Base-by-base conservation (phyloP, 2,113 vertebrate species). In the Vireo altiloquus region DNA sequence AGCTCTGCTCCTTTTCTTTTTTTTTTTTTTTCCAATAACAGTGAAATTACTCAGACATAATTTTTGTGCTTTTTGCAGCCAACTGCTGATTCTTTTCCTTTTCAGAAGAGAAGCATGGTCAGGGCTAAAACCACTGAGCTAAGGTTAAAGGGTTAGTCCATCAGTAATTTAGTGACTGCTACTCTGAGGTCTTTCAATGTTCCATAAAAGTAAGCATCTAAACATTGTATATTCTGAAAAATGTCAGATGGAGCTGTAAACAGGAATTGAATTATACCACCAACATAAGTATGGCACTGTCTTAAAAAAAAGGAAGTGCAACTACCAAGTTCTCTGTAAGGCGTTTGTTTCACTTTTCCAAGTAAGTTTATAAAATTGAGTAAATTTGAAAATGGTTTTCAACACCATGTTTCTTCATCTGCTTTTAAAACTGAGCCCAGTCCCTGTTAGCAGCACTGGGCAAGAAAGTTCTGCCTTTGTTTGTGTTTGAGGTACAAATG, bases 261-360 rank as follows among this genome's bases (percentile, higher is more conserved):
- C 28, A 37, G 63, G 56, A 90, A 80, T 8, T 66, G 18, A 80
- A 70, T 56, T 86, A 22, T 42, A 33, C 50, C 75, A 60, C 56
- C 64, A 75, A 1, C 40, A 24, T 60, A 59, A 80, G 79, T 46
- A 60, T 56, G 56, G 69, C 69, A 77, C 14, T 60, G n/a, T 28
- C 52, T 80, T 68, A 52, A 66, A 54, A 78, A 93, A 54, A 88
- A 69, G 30, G 90, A 96, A 95, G 64, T 25, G 56, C 40, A 88
- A 54, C 68, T 66, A 69, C 23, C 63, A 85, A 90, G 79, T 96
- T 80, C 84, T 86, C 47, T 71, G 39, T 71, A 35, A 77, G n/a
- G 19, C 13, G 27, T 33, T 86, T 95, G 50, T 93, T 96, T 92
- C 64, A 59, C 47, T 95, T 91, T 94, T 90, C 35, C 68, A 96